Conservation (phyloP, 2,797 vertebrate species). For the Centroberyx gerrardi region DNA sequence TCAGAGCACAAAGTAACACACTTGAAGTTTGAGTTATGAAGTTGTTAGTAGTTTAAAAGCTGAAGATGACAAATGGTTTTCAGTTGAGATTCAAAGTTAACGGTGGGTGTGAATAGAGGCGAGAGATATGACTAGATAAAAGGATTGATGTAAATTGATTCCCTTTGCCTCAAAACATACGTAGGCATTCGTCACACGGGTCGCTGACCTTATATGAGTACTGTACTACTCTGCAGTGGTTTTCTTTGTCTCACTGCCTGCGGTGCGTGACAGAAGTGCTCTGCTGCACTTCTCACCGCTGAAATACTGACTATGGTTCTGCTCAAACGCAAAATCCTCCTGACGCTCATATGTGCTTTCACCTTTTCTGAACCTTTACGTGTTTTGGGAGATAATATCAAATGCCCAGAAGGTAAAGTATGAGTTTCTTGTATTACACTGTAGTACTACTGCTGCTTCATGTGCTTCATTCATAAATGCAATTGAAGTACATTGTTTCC, state of each 20-base stretch:
- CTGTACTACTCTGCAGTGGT: too few species aligned
- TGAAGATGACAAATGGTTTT: too few species aligned
- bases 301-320: slow-evolving; percentile 49
- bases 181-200: too few species aligned
- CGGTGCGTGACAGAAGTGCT: slow-evolving; percentile 1
- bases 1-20: too few species aligned
- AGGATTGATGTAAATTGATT: too few species aligned
- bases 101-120: too few species aligned
- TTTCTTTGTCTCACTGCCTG: not conserved
- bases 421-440: slow-evolving; percentile 2
- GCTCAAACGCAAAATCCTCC: slow-evolving; percentile 7
- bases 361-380: slow-evolving; percentile 14
- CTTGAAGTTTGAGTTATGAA: too few species aligned
- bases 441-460: not conserved
- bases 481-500: not conserved
- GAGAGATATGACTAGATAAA: too few species aligned
- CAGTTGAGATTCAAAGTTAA: too few species aligned
- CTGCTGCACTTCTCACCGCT: not conserved
- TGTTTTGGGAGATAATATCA: accelerated
- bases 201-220: too few species aligned
- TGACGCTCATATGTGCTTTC: slow-evolving; percentile 32
- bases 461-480: not conserved
- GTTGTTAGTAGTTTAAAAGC: too few species aligned
- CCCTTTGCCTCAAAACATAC: too few species aligned
- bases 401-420: slow-evolving; percentile 69